phyloP scores from a whole-genome alignment of 2,797 vertebrate genomes.

The Lemur catta region DNA sequence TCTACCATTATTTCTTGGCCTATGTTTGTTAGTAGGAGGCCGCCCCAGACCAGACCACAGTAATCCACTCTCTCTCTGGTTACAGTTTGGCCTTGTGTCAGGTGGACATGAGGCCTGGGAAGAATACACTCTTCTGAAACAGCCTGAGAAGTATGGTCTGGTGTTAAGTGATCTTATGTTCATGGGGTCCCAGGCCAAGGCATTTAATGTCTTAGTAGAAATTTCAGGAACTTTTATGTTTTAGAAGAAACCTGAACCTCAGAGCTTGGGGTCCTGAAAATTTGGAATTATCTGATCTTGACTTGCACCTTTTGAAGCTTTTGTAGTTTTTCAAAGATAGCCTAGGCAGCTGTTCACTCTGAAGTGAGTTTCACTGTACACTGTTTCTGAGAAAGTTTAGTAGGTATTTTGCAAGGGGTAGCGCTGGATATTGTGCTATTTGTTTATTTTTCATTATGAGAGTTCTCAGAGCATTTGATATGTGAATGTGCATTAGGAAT shows the following conservation, averaged over 20 bases:
- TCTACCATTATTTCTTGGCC: background rate
- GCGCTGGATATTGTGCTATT: too few species aligned
- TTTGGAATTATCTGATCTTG: background rate
- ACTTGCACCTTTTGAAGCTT: background rate
- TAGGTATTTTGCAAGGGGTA: background rate
- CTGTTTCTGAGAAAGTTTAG: background rate
- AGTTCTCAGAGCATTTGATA: background rate
- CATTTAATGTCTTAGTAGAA: background rate
- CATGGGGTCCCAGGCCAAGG: background rate
- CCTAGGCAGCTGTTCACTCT: background rate
- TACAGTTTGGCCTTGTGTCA: background rate
- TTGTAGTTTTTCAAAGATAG: background rate
- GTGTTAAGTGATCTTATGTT: background rate
- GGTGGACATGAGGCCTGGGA: background rate
- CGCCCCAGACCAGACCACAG: background rate
- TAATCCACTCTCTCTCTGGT: background rate
- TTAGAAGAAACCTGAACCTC: background rate
- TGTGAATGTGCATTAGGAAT: background rate
- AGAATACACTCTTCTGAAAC: background rate
- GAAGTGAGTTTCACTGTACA: background rate
- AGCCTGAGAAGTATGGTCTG: background rate
- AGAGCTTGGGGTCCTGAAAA: background rate
- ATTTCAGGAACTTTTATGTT: background rate
- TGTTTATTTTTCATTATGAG: background rate
- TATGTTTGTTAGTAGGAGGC: background rate